Evolutionary conservation across 2,888 invertebrate genomes (phyloP), one percentile per base, ranked within the genome.

Genomic region (Rhagium mordax): DNA sequence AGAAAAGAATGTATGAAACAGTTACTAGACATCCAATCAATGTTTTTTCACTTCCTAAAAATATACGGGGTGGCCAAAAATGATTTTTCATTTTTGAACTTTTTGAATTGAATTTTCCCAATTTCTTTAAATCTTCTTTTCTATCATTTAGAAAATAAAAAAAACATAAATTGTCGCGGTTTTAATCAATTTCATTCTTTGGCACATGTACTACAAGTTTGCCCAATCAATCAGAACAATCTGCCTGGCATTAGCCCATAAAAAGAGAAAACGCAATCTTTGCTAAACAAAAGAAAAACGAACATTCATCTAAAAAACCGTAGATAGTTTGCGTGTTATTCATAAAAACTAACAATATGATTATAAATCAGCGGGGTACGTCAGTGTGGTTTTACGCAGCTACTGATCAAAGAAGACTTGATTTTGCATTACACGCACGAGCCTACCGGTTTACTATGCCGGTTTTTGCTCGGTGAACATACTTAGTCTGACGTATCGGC

Each of bases 351-450:
- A 24, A 65, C 71, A 71, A 65, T 74, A 65, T 66, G 68, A 60
- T 55, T 51, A 64, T 74, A 74, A 74, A 74, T 74, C 74, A 74
- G 69, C 71, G 51, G 33, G 62, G 51, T 41, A 70, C 33, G 71
- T 74, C 71, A 53, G 33, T 65, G 74, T 49, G 53, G 68, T 71
- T 71, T 65, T 68, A 51, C 71, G 55, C 24, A 64, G 71, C 68
- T 53, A 72, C 75, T 53, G 69, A 74, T 73, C 71, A 71, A 73
- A 73, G 53, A 61, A 62, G 29, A 18, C 66, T 59, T 57, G 62
- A 61, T 70, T 82, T 80, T 80, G 79, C 80, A 81, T 81, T 80
- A 74, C 78, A 79, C 78, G 80, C 81, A 82, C 81, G 81, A 79
- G 81, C 78, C 80, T 78, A 76, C 78, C 81, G 79, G 80, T 79